Base-by-base conservation (phyloP, 1,140 invertebrate species). In the Nasonia giraulti region DNA sequence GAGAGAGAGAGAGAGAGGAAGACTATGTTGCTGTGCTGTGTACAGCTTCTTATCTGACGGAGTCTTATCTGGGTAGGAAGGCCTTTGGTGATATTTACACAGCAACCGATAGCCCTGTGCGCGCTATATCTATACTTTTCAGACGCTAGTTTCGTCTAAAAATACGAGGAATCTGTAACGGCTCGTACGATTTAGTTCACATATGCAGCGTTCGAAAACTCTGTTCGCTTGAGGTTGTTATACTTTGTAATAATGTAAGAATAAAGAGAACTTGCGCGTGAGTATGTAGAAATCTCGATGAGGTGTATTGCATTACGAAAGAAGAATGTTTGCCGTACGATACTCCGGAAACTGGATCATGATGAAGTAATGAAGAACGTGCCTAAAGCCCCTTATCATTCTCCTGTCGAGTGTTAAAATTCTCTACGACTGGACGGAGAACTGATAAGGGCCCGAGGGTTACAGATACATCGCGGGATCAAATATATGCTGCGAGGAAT, bases 361-460 rank as follows among this genome's bases (percentile, higher is more conserved):
- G 20, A 62, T 3, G 62, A 47, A 77, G 68, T 55, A 73, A 50
- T 83, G 74, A 86, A 88, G 87, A 88, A 88, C 90, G 92, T 92
- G 92, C 92, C 92, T 89, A 92, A 92, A 93, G 92, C 87, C 95
- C 95, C 95, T 95, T 95, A 95, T 95, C 95, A 95, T 95, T 95
- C 95, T 95, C 94, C 91, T 94, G 95, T 94, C 95, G 94, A 94
- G 95, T 95, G 95, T 95, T 92, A 90, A 91, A 89, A 89, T 90
- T 87, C 91, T 91, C 88, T 88, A 94, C 94, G 89, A 95, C 95
- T 95, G 95, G 95, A 95, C 95, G 95, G 95, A 95, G 95, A 95
- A 95, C 95, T 95, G 95, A 95, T 95, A 95, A 95, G 95, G 95
- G 95, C 95, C 95, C 94, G 94, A 95, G 95, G 91, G 89, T 94